Base-by-base conservation (phyloP, 2,797 vertebrate genomes). In the Morus bassanus region DNA sequence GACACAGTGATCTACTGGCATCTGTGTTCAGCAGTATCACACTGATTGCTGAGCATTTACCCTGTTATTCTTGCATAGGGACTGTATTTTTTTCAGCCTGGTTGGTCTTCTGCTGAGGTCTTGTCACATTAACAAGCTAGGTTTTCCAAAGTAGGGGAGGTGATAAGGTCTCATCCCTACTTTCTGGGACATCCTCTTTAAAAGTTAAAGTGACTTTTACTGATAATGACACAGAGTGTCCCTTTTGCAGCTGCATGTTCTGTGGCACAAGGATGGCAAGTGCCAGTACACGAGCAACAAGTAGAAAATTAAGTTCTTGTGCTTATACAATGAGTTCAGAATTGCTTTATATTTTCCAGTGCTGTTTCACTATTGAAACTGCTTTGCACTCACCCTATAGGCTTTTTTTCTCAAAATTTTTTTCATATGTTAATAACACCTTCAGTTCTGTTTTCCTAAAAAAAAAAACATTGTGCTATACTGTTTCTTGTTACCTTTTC, bases 151-250 rank as follows among this genome's bases (percentile, higher is more conserved):
- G 14, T 6, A 75, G 50, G 13, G 33, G 65, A 70, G 24, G 23
- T 46, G 10, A 8, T 65, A 48, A 11, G 22, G 14, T 72, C 43
- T 86, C 57, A 22, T 74, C 53, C 41, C 97, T 97, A 87, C 93
- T 98, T 88, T 97, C 97, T 88, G 69, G 70, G 95, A 94, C 92
- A 92, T 68, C 89, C 83, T 95, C 82, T 96, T 93, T 97, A 69
- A 96, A 97, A 95, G 25, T 65, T 68, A n/a, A 82, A 88, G 31
- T 67, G 39, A 37, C 30, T 73, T 76, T 70, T 45, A 37, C 50
- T 67, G 21, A 43, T 43, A 65, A 22, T 41, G 39, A 45, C 31
- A 51, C 22, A 28, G 10, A 39, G 8, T 7, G 37, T 43, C 56
- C 35, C 5, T 91, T 90, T 83, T 83, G 33, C 64, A 77, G 33